Evolutionary conservation across 2,888 invertebrate species (phyloP), one percentile per base, ranked within the genome.

Genomic region (Chrysolina haemoptera): DNA sequence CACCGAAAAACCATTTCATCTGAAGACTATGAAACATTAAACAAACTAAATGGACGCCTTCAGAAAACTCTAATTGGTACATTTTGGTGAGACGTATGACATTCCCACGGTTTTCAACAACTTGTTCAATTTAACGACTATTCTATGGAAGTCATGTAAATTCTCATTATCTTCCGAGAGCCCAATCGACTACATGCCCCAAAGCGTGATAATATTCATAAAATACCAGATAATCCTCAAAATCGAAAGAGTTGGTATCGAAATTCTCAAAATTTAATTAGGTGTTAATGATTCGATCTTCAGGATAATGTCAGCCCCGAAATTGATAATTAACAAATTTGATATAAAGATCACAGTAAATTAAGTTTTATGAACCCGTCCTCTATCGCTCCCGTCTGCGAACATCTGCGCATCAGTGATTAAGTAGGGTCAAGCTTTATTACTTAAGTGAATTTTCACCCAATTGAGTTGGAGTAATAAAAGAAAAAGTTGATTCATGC

Each of bases 251-350:
- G 11, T 16, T 41, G 64, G 5, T 20, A 40, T 18, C 62, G n/a
- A 41, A 35, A 50, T 62, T 53, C 11, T 53, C 40, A 48, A 50
- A 63, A 64, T 72, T 72, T 64, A 53, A 63, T 68, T 55, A 72
- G 14, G 14, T 53, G 64, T 53, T 20, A 43, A 68, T 50, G 63
- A 68, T 72, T 68, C 35, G 63, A 63, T 72, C 43, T 43, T 55
- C 35, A 46, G 63, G 73, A 68, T 73, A 64, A 20, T 64, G 73
- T 68, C 73, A 64, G 27, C 43, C 43, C 59, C 18, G 68, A 64
- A 73, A 73, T 46, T 68, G 73, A 68, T 73, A 73, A 73, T 73
- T 73, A 79, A 75, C 78, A 79, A 71, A 73, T 78, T 78, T 46
- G 73, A 68, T 72, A 43, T 27, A 64, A 59, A 40, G 73, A 35